Evolutionary conservation across 1,140 invertebrate species (phyloP).

Genomic region (Drosophila repletoides): DNA sequence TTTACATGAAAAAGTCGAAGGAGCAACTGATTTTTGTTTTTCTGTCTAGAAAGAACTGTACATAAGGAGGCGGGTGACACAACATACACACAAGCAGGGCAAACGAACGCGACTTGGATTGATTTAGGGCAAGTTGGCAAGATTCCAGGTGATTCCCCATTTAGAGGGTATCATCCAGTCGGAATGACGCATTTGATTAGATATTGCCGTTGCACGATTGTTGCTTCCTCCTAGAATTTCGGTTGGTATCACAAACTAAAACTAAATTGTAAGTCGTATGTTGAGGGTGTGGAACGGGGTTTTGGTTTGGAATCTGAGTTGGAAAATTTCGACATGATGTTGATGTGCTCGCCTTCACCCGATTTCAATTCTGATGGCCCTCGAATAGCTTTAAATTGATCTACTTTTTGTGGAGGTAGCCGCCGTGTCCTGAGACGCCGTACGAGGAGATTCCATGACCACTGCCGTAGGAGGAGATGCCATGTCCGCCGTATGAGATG

Average conservation of each 20-base stretch:
- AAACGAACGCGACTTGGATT: conserved; percentile 30
- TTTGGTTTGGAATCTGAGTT: conserved; percentile 14
- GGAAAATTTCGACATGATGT: conserved; percentile 54
- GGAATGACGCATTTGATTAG: conserved; percentile 22
- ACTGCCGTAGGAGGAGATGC: conserved; percentile 37
- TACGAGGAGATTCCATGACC: conserved; percentile 56
- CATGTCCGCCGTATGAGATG: conserved; percentile 30
- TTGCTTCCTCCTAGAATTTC: conserved; percentile 60
- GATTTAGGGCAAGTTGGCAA: conserved; percentile 42
- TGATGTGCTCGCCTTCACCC: conserved; percentile 63
- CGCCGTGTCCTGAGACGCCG: conserved; percentile 65
- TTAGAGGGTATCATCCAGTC: conserved; percentile 13
- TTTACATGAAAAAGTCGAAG: conserved; percentile 68
- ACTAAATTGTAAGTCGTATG: conserved; percentile 79
- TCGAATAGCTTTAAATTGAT: conserved; percentile 62
- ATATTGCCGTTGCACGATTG: conserved; percentile 24
- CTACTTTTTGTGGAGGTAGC: conserved; percentile 81
- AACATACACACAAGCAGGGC: conserved; percentile 28
- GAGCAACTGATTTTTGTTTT: conserved; percentile 66
- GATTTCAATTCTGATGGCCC: conserved; percentile 53
- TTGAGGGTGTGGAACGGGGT: conserved; percentile 40
- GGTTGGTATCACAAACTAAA: conserved; percentile 80
- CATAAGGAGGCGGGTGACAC: conserved; percentile 44
- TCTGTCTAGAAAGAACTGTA: conserved; percentile 66
- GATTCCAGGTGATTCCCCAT: no score